phyloP scores from a whole-genome alignment of 2,113 vertebrate species.

The Thalassarche chlororhynchos region DNA sequence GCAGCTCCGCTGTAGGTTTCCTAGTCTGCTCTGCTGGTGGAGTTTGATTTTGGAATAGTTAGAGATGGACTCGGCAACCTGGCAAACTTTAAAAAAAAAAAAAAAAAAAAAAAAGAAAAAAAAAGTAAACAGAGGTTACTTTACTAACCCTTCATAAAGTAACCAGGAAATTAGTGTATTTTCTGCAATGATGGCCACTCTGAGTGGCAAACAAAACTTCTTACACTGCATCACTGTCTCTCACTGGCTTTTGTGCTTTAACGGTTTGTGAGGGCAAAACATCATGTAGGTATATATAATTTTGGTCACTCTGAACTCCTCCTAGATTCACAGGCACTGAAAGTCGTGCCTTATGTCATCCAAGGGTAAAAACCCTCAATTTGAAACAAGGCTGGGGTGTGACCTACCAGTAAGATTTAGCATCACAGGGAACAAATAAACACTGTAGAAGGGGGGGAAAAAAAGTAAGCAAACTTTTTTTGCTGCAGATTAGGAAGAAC shows the following conservation, averaged over 20 bases:
- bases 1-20: background rate
- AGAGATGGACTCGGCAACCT: background rate
- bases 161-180: background rate
- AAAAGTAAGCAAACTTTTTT: background rate
- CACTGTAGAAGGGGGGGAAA: background rate
- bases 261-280: background rate
- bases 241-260: background rate
- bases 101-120: background rate
- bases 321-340: background rate
- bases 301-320: background rate
- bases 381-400: background rate
- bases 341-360: background rate
- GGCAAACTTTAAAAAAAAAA: background rate
- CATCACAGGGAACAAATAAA: background rate
- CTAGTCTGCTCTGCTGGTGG: background rate
- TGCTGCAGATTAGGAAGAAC: background rate
- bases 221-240: background rate
- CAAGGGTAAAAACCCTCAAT: background rate
- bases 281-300: background rate
- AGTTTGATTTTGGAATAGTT: background rate
- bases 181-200: background rate
- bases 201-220: background rate
- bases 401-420: background rate
- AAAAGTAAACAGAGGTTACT: background rate
- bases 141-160: background rate